A percentile compares a stretch with the other conserved stretches of the same genome.
These are phyloP conservation scores for Thereva unica DNA, from an alignment of 2,888 invertebrate genomes.

Conservation along the genomic window DNA sequence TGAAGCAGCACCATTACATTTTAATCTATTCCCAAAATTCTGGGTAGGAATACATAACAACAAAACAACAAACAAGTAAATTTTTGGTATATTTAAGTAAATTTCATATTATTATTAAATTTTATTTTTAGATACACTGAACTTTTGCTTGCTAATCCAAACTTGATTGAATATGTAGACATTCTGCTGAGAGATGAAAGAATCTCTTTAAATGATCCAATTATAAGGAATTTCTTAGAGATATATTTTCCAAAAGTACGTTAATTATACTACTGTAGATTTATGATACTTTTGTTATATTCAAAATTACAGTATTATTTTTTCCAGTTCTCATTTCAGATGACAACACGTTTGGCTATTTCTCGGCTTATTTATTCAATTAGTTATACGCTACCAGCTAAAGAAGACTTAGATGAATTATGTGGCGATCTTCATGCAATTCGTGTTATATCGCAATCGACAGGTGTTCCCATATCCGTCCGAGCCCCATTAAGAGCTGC, in stretches of 20 bases:
- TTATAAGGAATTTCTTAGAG: constrained; percentile 84
- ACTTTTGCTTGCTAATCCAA: constrained; percentile 79
- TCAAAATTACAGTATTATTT: neutral
- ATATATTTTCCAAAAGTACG: constrained; percentile 87
- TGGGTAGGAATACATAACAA: constrained; percentile 85
- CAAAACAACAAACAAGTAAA: constrained; percentile 54
- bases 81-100: neutral
- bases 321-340: constrained; percentile 44
- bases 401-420: constrained; percentile 57
- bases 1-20: constrained; percentile 86
- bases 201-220: constrained; percentile 78
- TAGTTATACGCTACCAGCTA: constrained; percentile 56
- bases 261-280: neutral
- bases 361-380: constrained; percentile 57
- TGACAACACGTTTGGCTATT: constrained; percentile 55
- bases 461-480: constrained; percentile 56
- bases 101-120: neutral
- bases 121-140: constrained; percentile 71
- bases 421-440: constrained; percentile 59
- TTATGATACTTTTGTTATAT: neutral
- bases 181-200: constrained; percentile 87
- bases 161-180: constrained; percentile 87
- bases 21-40: constrained; percentile 86
- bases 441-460: constrained; percentile 57
- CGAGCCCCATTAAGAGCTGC: constrained; percentile 56